Evolutionary conservation across 2,888 invertebrate species (phyloP).

Genomic region (Teleiodes luculella): DNA sequence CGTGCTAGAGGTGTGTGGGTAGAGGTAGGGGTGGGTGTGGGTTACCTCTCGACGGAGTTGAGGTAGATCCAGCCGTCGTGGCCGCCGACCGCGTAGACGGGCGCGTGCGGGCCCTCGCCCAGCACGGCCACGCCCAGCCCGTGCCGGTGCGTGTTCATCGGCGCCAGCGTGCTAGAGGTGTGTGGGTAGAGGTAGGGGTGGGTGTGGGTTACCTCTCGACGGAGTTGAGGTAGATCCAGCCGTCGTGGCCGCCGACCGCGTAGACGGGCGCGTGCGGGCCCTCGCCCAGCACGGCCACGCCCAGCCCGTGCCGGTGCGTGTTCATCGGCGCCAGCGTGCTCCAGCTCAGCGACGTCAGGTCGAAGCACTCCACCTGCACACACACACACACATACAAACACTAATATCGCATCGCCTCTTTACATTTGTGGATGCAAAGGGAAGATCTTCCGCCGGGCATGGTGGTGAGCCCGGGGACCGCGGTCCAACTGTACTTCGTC

Average conservation of each 20-base stretch:
- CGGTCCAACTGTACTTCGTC: no score
- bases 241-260: constrained; percentile 97
- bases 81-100: constrained; percentile 96
- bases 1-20: constrained; percentile 87
- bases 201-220: constrained; percentile 85
- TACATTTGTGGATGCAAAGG: no score
- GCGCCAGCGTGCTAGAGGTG: constrained; percentile 88
- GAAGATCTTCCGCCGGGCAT: no score
- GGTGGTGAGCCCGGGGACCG: no score
- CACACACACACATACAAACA: background rate
- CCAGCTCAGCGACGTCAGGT: constrained; percentile 89
- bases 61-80: constrained; percentile 98
- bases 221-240: constrained; percentile 95
- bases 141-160: constrained; percentile 94
- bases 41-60: constrained; percentile 89
- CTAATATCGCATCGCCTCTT: background rate
- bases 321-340: constrained; percentile 91
- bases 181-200: no score
- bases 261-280: constrained; percentile 88
- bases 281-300: constrained; percentile 87
- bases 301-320: constrained; percentile 90
- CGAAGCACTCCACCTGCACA: constrained; percentile 87
- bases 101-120: constrained; percentile 83
- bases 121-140: constrained; percentile 89
- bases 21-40: no score